Evolutionary conservation across 2,797 vertebrate genomes (phyloP).

Genomic region (Mormyrus proboscirostris): DNA sequence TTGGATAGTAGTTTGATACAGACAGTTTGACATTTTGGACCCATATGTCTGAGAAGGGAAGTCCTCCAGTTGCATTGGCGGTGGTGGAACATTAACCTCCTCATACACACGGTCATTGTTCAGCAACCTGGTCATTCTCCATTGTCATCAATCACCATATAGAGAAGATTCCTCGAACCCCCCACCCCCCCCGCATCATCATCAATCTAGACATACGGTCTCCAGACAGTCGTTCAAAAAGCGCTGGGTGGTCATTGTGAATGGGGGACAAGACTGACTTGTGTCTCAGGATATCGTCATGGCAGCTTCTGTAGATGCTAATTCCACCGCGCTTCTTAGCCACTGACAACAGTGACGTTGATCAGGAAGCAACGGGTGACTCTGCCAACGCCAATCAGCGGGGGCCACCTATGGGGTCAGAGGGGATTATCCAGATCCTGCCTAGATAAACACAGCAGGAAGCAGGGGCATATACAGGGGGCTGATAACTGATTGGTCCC

Average conservation of each 20-base stretch:
- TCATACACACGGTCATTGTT: background rate
- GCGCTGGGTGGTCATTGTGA: background rate
- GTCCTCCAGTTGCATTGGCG: background rate
- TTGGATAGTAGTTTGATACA: background rate
- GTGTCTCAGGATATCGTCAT: background rate
- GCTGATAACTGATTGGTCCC: background rate
- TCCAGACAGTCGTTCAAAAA: background rate
- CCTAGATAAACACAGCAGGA: constrained; percentile 29
- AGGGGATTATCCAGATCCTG: constrained; percentile 47
- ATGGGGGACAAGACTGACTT: background rate
- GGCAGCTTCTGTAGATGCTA: background rate
- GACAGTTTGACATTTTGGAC: background rate
- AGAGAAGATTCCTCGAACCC: background rate
- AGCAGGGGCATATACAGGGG: background rate
- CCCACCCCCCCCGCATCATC: background rate
- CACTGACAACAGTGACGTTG: background rate
- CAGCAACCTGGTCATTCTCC: background rate
- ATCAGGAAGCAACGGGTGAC: constrained; percentile 31
- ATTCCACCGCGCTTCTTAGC: background rate
- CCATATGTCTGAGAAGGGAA: background rate
- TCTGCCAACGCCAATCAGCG: constrained; percentile 41
- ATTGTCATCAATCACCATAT: background rate
- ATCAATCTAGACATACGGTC: background rate
- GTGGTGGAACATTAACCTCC: background rate
- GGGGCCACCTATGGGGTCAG: constrained; percentile 39